These are phyloP conservation scores for Megastigmus dorsalis DNA, from an alignment of 2,888 invertebrate genomes.

Conservation along the genomic window DNA sequence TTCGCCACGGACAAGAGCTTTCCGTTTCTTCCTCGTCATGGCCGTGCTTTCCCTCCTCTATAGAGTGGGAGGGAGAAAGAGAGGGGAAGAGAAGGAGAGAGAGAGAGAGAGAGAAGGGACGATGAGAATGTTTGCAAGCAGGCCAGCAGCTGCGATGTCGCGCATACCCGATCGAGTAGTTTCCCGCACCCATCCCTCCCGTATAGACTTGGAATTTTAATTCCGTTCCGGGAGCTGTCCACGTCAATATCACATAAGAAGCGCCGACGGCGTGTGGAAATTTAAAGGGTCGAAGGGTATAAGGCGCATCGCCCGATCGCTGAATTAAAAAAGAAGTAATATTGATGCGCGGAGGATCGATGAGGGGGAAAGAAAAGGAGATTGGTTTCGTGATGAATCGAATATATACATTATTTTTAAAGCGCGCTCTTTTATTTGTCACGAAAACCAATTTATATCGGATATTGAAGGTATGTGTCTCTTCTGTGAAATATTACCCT, in stretches of 20 bases:
- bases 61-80: too few relatives aligned
- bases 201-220: conserved; percentile 45
- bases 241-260: not conserved
- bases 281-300: not conserved
- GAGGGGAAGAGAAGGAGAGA: not conserved
- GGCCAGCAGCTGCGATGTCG: not conserved
- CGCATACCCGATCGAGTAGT: conserved; percentile 35
- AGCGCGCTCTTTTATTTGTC: not conserved
- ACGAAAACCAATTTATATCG: not conserved
- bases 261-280: not conserved
- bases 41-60: too few relatives aligned
- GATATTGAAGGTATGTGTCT: too few relatives aligned
- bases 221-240: conserved; percentile 2
- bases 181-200: not conserved
- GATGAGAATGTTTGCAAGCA: not conserved
- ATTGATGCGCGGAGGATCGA: not conserved
- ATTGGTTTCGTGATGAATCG: too few relatives aligned
- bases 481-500: too few relatives aligned
- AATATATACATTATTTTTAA: too few relatives aligned
- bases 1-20: too few relatives aligned
- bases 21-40: too few relatives aligned
- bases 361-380: too few relatives aligned
- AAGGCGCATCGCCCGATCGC: not conserved
- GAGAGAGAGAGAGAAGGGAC: not conserved
- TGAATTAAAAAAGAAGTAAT: not conserved